Evolutionary conservation across 2,113 vertebrate genomes (phyloP).

Genomic region (Butastur rufipennis): DNA sequence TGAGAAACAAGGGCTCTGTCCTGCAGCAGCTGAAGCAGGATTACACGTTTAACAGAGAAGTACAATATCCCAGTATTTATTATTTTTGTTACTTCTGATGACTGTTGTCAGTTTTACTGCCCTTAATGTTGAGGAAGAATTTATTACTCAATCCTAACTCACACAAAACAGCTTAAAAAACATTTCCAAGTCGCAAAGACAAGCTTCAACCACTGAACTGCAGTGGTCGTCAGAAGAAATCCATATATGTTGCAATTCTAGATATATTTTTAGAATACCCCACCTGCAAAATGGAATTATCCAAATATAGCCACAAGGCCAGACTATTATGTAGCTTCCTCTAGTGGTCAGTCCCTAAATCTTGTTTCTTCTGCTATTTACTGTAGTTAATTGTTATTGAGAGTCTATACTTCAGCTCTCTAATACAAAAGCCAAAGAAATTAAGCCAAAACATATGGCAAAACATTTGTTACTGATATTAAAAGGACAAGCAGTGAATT

Average conservation of each 20-base stretch:
- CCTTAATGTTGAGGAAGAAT: neutral
- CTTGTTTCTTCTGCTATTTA: neutral
- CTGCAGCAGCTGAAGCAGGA: neutral
- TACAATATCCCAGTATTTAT: neutral
- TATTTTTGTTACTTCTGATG: neutral
- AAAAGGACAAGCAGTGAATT: neutral
- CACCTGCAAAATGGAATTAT: neutral
- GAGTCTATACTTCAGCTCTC: neutral
- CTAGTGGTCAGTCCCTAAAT: conserved; percentile 8
- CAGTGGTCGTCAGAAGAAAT: neutral
- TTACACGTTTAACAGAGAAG: neutral
- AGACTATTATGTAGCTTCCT: conserved; percentile 9
- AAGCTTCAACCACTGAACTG: neutral
- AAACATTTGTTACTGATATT: neutral
- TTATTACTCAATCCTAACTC: neutral
- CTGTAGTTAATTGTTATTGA: neutral
- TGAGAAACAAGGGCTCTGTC: neutral
- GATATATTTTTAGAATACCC: neutral
- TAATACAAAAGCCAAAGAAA: neutral
- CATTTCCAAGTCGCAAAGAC: neutral
- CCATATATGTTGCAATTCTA: neutral
- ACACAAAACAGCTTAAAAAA: neutral
- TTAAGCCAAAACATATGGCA: neutral
- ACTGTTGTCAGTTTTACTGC: neutral
- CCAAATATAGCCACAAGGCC: neutral